Conservation (phyloP, 2,797 vertebrate species). For the Falco biarmicus region DNA sequence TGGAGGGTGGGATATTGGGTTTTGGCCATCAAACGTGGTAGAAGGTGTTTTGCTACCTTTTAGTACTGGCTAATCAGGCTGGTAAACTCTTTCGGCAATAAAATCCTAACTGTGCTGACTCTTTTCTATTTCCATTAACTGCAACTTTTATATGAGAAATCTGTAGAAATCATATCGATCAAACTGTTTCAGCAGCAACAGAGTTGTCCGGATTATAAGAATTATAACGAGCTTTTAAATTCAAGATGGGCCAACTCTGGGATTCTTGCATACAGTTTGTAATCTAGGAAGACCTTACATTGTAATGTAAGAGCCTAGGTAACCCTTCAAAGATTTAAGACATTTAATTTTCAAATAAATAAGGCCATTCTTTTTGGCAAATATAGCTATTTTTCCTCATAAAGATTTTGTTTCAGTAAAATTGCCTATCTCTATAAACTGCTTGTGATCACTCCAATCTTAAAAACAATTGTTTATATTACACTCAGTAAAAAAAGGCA, state of each 20-base stretch:
- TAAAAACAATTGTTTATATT: neutral
- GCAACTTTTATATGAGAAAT: neutral
- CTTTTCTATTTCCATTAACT: neutral
- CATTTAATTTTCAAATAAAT: neutral
- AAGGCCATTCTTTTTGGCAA: neutral
- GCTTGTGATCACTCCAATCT: neutral
- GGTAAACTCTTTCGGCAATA: neutral
- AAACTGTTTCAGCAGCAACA: neutral
- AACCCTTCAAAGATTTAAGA: neutral
- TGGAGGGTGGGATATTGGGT: neutral
- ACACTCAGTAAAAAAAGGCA: neutral
- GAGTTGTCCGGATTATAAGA: neutral
- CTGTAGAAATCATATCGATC: neutral
- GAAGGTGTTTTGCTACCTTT: neutral
- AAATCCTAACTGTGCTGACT: neutral
- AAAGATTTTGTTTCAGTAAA: neutral
- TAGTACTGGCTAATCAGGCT: neutral
- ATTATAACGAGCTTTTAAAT: neutral
- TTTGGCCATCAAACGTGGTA: neutral
- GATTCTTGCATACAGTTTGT: neutral
- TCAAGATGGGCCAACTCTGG: fast-evolving
- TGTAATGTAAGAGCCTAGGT: neutral
- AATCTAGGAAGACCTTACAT: neutral
- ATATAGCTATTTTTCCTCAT: neutral
- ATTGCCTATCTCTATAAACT: neutral